Evolutionary conservation across 2,888 invertebrate species (phyloP), one percentile per base, ranked within the genome.

Genomic region (Blera fallax): DNA sequence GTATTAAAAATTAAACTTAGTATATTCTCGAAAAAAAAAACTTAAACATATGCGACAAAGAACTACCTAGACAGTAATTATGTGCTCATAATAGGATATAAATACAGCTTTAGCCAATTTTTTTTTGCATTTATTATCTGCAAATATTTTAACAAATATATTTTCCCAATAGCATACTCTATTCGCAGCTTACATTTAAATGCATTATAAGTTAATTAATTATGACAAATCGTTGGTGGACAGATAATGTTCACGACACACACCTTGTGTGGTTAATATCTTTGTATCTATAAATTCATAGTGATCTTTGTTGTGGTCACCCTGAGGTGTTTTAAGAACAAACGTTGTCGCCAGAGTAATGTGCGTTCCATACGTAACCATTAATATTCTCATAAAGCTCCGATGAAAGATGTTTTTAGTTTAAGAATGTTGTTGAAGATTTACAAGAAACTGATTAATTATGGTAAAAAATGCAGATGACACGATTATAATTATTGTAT

Each of bases 141-240:
- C 11, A 10, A 37, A 58, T 40, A 24, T 24, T n/a, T 58, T 14
- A n/a, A 14, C 24, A 16, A 60, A 14, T 21, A 45, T 16, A 29
- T 54, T 54, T 27, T 54, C 27, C 10, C 54, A 54, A 54, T 16
- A 54, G 18, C 18, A 18, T 34, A 32, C 18, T 27, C 11, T 10
- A 29, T 14, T 29, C 29, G 4, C 43, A 48, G n/a, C 18, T 32
- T 48, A 52, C 32, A 64, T 8, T 62, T 27, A 11, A 45, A 45
- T 29, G 69, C 54, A 45, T 10, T 24, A 45, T 5, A 7, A 27
- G 18, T 18, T 67, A 58, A 76, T 58, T 76, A 67, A 67, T 76
- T 67, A 67, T 67, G 56, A 58, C 58, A 29, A 48, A 67, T 67
- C 24, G 8, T 21, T 43, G n/a, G 14, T 21, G 37, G 40, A 67